Evolutionary conservation across 1,140 invertebrate genomes (phyloP).

Genomic region (Cherax quadricarinatus): DNA sequence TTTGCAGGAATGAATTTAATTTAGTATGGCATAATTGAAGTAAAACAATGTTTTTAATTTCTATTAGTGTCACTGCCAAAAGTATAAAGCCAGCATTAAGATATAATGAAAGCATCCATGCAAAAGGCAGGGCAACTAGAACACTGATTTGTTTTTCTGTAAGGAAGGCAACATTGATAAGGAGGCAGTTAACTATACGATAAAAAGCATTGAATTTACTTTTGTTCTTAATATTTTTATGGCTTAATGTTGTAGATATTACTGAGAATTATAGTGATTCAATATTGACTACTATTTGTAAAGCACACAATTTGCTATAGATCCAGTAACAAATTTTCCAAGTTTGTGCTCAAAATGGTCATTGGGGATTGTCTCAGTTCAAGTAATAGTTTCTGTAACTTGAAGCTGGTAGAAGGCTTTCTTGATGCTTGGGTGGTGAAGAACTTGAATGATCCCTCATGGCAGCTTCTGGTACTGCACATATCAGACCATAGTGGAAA

Average conservation of each 20-base stretch:
- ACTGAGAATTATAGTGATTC: conserved; percentile 35
- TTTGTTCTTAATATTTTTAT: conserved; percentile 60
- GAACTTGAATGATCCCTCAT: conserved; percentile 43
- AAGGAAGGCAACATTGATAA: conserved; percentile 7
- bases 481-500: conserved; percentile 56
- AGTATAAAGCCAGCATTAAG: not conserved
- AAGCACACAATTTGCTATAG: conserved; percentile 44
- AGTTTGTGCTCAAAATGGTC: conserved; percentile 30
- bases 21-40: not conserved
- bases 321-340: conserved; percentile 35
- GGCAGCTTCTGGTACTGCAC: conserved; percentile 62
- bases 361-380: conserved; percentile 31
- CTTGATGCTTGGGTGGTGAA: conserved; percentile 52
- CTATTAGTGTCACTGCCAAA: not conserved
- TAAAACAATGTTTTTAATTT: not conserved
- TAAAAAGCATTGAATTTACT: conserved; percentile 41
- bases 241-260: conserved; percentile 59
- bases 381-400: conserved; percentile 39
- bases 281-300: conserved; percentile 44
- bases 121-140: conserved; percentile 18
- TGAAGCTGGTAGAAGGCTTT: conserved; percentile 31
- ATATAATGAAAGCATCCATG: not conserved
- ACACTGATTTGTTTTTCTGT: not conserved
- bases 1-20: not conserved
- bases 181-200: conserved; percentile 26